Conservation (phyloP, 92 coral and sea anemone genomes). For the Metridium senile region DNA sequence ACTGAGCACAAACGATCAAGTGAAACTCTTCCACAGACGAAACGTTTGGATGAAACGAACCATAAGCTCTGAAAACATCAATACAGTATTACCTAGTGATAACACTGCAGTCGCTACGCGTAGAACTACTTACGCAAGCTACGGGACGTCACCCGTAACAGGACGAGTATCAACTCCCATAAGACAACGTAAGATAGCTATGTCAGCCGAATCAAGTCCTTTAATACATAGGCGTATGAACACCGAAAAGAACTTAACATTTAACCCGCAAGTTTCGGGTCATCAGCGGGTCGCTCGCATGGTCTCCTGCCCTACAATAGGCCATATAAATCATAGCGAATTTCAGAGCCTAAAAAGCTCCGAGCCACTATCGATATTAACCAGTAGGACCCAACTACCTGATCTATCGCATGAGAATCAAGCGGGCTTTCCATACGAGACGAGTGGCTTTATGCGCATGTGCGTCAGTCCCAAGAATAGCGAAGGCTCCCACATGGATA, state of each 20-base stretch:
- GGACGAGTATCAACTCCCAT: neutral
- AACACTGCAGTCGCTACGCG: neutral
- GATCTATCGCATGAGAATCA: neutral
- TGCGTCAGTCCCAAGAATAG: conserved; percentile 22
- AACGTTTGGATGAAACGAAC: neutral
- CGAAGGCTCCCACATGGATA: conserved; percentile 21
- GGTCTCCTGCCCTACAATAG: conserved; percentile 8
- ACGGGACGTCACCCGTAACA: neutral
- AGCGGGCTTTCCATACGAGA: neutral
- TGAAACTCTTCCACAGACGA: conserved; percentile 11
- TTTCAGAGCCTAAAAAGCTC: neutral
- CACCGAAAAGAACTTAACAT: neutral
- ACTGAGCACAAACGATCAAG: neutral
- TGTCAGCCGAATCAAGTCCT: conserved; percentile 9
- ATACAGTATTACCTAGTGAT: neutral
- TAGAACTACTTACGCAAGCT: conserved; percentile 1
- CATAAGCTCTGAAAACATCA: conserved; percentile 7
- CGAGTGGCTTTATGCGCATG: neutral
- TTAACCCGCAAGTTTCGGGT: neutral
- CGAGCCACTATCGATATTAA: neutral
- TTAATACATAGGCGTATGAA: neutral
- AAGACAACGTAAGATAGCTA: neutral
- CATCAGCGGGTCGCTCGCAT: conserved; percentile 1
- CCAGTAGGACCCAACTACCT: conserved; percentile 21
- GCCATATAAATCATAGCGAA: neutral